A percentile compares a stretch with the other conserved stretches of the same genome.
phyloP scores from a whole-genome alignment of 2,888 invertebrate genomes.

The Drosophila subquinaria region DNA sequence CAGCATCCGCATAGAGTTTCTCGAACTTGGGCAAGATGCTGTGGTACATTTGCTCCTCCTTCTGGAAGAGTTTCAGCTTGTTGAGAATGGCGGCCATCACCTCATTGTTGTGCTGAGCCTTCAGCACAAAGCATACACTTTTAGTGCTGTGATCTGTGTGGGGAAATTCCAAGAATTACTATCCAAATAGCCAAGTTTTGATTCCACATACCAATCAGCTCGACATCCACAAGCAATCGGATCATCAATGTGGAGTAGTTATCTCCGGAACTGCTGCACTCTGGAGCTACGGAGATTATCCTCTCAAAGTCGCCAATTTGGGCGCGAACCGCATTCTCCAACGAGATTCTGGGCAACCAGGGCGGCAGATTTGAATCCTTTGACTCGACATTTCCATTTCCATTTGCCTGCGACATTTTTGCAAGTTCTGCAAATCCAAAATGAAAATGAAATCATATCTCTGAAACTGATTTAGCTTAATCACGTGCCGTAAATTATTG shows the following conservation, averaged over 20 bases:
- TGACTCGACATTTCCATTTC: constrained; percentile 55
- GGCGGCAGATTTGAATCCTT: constrained; percentile 52
- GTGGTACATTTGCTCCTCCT: constrained; percentile 83
- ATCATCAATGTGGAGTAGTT: constrained; percentile 80
- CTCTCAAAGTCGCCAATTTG: constrained; percentile 73
- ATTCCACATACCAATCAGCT: constrained; percentile 69
- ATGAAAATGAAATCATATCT: constrained; percentile 4
- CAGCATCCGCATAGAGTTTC: constrained; percentile 72
- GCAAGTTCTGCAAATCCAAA: constrained; percentile 30
- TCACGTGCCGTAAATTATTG: constrained; percentile 26
- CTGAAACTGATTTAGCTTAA: constrained; percentile 14
- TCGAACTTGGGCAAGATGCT: constrained; percentile 82
- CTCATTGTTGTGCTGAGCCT: constrained; percentile 71
- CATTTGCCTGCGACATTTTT: constrained; percentile 63
- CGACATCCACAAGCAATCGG: constrained; percentile 74
- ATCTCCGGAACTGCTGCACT: constrained; percentile 62
- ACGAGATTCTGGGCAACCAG: constrained; percentile 73
- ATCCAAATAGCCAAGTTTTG: background rate
- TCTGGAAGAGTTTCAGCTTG: constrained; percentile 77
- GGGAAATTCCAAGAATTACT: background rate
- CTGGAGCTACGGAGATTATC: constrained; percentile 56
- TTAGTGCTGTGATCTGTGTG: constrained; percentile 68
- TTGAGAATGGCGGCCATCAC: constrained; percentile 70
- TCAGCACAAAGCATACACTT: constrained; percentile 72
- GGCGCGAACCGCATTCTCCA: constrained; percentile 70